Percentiles rank a stretch among this genome's conserved stretches.
Conservation (phyloP, 2,113 vertebrate species). For the Piaya cayana region DNA sequence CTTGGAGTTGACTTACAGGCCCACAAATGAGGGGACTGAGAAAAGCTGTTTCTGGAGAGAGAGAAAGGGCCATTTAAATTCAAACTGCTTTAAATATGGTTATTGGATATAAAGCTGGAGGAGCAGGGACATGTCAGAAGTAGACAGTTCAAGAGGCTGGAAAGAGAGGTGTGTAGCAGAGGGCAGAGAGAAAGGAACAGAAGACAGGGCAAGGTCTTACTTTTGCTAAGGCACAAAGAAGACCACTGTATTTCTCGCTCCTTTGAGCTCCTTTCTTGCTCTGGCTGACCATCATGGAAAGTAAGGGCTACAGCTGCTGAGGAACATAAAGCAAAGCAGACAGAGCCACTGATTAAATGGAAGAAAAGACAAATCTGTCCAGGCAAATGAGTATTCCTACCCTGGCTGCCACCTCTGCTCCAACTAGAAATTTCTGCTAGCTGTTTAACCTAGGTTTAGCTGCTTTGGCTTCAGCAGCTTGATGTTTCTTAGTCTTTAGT, state of each 20-base stretch:
- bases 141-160: neutral
- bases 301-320: neutral
- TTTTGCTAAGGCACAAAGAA: neutral
- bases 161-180: neutral
- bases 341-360: conserved; percentile 20
- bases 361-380: conserved; percentile 30
- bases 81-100: neutral
- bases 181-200: neutral
- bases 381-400: neutral
- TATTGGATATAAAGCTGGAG: neutral
- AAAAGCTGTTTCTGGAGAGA: neutral
- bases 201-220: neutral
- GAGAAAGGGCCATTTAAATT: neutral
- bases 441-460: neutral
- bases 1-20: neutral
- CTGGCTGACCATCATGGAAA: neutral
- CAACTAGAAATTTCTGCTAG: neutral
- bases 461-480: neutral
- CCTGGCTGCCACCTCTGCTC: conserved; percentile 10
- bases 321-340: neutral
- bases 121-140: neutral
- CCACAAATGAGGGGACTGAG: neutral
- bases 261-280: too few species aligned
- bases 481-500: neutral
- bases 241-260: neutral